A percentile compares a stretch with the other conserved stretches of the same genome.
These are phyloP conservation scores for Andrena chrysosceles DNA, from an alignment of 2,888 invertebrate genomes.

Conservation along the genomic window DNA sequence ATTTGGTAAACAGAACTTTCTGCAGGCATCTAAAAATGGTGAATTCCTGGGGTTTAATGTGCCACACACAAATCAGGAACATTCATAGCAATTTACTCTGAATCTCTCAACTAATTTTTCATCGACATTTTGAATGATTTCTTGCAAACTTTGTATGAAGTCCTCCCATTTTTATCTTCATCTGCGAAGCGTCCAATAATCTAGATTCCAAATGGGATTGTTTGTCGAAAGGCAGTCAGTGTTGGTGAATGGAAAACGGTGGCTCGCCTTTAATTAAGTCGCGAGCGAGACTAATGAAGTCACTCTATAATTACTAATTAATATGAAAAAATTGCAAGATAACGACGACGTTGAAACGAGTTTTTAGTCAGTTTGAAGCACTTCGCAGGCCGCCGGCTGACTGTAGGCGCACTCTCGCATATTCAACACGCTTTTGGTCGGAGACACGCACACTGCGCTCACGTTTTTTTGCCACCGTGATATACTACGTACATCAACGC, in stretches of 20 bases:
- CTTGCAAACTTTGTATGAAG: too few relatives aligned
- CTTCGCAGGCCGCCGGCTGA: conserved; percentile 44
- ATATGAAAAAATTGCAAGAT: conserved; percentile 53
- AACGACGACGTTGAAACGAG: conserved; percentile 44
- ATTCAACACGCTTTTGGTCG: conserved; percentile 6
- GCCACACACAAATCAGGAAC: too few relatives aligned
- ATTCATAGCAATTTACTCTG: too few relatives aligned
- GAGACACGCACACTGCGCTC: conserved; percentile 1
- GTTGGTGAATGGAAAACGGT: conserved; percentile 35
- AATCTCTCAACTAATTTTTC: neutral
- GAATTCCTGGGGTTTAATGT: too few relatives aligned
- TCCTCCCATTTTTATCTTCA: too few relatives aligned
- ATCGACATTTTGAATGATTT: neutral
- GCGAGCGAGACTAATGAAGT: conserved; percentile 46
- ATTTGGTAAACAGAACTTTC: neutral
- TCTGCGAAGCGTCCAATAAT: too few relatives aligned
- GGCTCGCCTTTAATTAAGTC: conserved; percentile 51
- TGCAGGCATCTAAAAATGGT: neutral
- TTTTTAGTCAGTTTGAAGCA: conserved; percentile 50
- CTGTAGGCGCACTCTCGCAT: conserved; percentile 16
- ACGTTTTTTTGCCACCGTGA: neutral
- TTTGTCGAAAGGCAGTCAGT: conserved; percentile 4
- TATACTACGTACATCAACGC: neutral
- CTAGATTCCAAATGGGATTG: neutral
- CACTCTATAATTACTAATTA: conserved; percentile 57